Evolutionary conservation across 2,113 vertebrate genomes (phyloP), one percentile per base, ranked within the genome.

Genomic region (Taurulus bubalis): DNA sequence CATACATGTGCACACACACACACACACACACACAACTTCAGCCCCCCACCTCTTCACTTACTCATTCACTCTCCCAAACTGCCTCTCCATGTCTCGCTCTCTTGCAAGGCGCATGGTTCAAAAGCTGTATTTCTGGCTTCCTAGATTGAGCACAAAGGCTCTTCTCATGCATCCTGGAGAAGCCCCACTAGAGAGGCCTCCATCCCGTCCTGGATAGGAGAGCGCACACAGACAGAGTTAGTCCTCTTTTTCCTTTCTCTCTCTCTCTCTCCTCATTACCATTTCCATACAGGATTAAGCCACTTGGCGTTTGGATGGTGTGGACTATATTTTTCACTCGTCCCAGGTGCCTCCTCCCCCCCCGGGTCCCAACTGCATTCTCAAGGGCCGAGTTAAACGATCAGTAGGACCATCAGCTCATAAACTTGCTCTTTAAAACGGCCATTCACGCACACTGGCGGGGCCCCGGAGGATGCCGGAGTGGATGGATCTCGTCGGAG

Each of bases 251-350:
- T 32, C 30, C n/a, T 51, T 73, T 45, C 9, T 40, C 40, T 12
- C 42, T 5, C 51, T 24, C 40, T 94, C 94, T 84, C 3, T 69
- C 94, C 96, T 97, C 96, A 97, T 97, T 97, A 96, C 93, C 96
- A 96, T 96, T 95, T 96, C 95, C 95, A 96, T 90, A 85, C 95
- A 91, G 91, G 92, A 96, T 96, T 96, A 96, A 94, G 95, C 87
- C 93, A 94, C 94, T 94, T 94, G 89, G 92, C 87, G 91, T 93
- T 90, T 90, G 89, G 90, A 91, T 91, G 87, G 84, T 83, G 84
- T 86, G 87, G 87, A 79, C 80, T 91, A 93, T 93, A 87, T 92
- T 88, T 90, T 86, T 77, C 76, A 86, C 74, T 79, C 84, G 18
- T 58, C 77, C 55, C 63, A 28, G 1, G 16, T 24, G 36, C 60